Percentiles rank a stretch among this genome's conserved stretches.
Evolutionary conservation across 2,888 invertebrate species (phyloP).

Genomic region (Cantharis lateralis): DNA sequence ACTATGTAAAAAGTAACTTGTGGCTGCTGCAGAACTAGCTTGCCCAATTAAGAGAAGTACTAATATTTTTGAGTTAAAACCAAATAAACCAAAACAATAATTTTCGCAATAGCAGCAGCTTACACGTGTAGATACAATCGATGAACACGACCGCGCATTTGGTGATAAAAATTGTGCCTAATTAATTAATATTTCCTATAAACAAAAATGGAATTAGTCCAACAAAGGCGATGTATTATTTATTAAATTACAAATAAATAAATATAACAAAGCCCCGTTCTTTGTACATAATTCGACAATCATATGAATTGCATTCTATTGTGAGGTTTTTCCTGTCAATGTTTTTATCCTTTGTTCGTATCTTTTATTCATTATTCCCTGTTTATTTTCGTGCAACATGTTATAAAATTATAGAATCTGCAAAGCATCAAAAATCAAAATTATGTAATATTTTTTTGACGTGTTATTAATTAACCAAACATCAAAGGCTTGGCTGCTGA

Average conservation of each 20-base stretch:
- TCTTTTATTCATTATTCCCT: slow-evolving; percentile 19
- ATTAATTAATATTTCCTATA: not conserved
- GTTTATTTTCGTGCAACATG: not conserved
- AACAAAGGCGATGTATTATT: slow-evolving; percentile 6
- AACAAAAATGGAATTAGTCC: not conserved
- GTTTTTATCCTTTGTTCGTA: slow-evolving; percentile 15
- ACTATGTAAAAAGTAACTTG: no score
- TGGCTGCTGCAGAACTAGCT: no score
- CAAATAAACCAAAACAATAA: not conserved
- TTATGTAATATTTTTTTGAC: not conserved
- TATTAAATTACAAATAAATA: slow-evolving; percentile 11
- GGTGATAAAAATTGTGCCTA: not conserved
- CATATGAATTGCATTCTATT: slow-evolving; percentile 19
- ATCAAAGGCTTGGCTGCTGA: not conserved
- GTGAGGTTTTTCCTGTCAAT: slow-evolving; percentile 14
- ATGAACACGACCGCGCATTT: not conserved
- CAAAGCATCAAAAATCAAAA: not conserved
- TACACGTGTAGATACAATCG: not conserved
- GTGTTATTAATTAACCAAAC: not conserved
- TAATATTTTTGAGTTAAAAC: not conserved
- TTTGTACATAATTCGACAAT: slow-evolving; percentile 19
- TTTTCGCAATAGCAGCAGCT: not conserved
- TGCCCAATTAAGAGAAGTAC: not conserved
- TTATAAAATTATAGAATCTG: not conserved
- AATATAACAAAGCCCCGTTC: slow-evolving; percentile 10